Percentiles rank a stretch among this genome's conserved stretches.
Conservation (phyloP, 2,888 invertebrate genomes). For the Drosophila tripunctata region DNA sequence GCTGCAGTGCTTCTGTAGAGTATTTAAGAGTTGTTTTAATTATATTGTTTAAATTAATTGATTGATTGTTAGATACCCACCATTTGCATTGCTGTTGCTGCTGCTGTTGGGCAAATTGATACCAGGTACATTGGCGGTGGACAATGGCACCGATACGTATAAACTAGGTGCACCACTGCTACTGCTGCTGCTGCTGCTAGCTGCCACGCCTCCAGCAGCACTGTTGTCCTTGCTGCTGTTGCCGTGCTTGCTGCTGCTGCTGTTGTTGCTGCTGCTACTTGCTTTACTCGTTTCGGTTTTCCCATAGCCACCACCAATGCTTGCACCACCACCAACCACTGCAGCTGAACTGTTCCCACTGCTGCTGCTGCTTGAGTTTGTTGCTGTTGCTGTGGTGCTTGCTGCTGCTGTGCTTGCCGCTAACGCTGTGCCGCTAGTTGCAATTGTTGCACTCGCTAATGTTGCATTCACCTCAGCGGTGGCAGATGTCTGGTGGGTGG, state of each 20-base stretch:
- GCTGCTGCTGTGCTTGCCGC: constrained; percentile 36
- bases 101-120: constrained; percentile 81
- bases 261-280: constrained; percentile 31
- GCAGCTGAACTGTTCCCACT: constrained; percentile 29
- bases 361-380: constrained; percentile 47
- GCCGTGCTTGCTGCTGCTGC: constrained; percentile 44
- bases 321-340: not conserved
- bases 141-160: constrained; percentile 88
- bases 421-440: constrained; percentile 57
- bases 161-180: constrained; percentile 85
- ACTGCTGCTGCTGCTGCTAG: constrained; percentile 25
- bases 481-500: constrained; percentile 80
- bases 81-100: constrained; percentile 55
- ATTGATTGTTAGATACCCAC: constrained; percentile 40
- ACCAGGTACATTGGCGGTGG: constrained; percentile 85
- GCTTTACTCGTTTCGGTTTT: constrained; percentile 59
- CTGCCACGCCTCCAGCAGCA: constrained; percentile 24
- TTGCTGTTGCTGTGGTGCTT: constrained; percentile 26
- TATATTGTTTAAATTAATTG: no score
- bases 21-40: not conserved
- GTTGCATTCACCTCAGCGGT: constrained; percentile 74
- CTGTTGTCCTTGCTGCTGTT: constrained; percentile 33
- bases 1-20: constrained; percentile 52
- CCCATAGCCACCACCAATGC: constrained; percentile 34
- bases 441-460: constrained; percentile 52